These are phyloP conservation scores for Odontomyia ornata DNA, from an alignment of 2,888 invertebrate species.

Conservation along the genomic window DNA sequence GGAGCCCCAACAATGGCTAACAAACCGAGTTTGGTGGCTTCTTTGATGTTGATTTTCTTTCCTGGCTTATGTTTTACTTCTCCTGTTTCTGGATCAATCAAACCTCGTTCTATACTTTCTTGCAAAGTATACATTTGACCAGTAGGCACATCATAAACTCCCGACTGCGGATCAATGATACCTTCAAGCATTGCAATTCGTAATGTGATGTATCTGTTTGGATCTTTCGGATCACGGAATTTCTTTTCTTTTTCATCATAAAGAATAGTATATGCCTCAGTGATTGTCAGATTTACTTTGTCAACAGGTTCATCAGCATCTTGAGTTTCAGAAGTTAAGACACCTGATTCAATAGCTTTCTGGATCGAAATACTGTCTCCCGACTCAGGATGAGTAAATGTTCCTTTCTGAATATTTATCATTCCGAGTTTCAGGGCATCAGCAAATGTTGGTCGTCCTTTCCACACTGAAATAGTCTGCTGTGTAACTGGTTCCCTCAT, in stretches of 20 bases:
- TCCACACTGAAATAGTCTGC: constrained; percentile 52
- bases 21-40: constrained; percentile 80
- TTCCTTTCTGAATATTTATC: constrained; percentile 72
- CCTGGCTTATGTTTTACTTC: constrained; percentile 75
- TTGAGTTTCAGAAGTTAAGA: constrained; percentile 68
- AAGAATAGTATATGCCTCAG: constrained; percentile 73
- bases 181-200: constrained; percentile 77
- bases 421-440: constrained; percentile 74
- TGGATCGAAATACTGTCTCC: constrained; percentile 73
- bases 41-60: constrained; percentile 73
- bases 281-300: constrained; percentile 68
- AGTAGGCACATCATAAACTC: constrained; percentile 77
- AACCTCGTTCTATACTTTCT: constrained; percentile 80
- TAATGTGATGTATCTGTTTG: constrained; percentile 73
- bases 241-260: constrained; percentile 73
- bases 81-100: constrained; percentile 76
- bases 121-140: constrained; percentile 73
- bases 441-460: constrained; percentile 72
- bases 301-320: not conserved
- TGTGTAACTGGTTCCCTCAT: too few species aligned
- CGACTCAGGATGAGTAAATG: constrained; percentile 75
- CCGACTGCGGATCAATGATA: constrained; percentile 76
- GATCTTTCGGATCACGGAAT: constrained; percentile 75
- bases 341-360: constrained; percentile 77
- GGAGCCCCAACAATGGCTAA: constrained; percentile 80